phyloP scores from a whole-genome alignment of 2,888 invertebrate species.

The Bellardia pandia region DNA sequence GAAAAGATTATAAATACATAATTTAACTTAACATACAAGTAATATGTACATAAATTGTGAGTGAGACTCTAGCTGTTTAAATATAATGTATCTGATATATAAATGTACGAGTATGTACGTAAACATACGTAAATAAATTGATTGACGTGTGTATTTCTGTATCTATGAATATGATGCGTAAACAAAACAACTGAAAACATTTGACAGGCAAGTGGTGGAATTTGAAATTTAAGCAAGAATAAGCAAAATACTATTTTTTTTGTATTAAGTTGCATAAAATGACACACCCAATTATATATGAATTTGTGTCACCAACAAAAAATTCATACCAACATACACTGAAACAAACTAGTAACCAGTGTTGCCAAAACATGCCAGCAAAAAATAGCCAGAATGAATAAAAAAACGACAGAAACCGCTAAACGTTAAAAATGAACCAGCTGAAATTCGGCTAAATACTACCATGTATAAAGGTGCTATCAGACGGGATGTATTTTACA shows the following conservation, averaged over 20 bases:
- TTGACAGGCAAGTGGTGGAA: conserved; percentile 50
- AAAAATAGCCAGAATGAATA: too few species aligned
- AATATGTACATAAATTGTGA: not conserved
- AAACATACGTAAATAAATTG: conserved; percentile 20
- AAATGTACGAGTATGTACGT: not conserved
- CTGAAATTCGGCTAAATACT: too few species aligned
- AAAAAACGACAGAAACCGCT: too few species aligned
- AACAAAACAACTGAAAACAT: not conserved
- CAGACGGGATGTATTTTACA: too few species aligned
- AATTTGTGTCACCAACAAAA: conserved; percentile 1
- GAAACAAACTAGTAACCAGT: too few species aligned
- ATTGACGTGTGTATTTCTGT: conserved; percentile 28
- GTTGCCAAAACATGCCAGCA: too few species aligned
- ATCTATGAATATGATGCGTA: not conserved
- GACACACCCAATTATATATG: conserved; percentile 55
- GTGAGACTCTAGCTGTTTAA: not conserved
- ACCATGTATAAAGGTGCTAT: too few species aligned
- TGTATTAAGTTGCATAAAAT: conserved; percentile 43
- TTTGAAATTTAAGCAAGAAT: conserved; percentile 44
- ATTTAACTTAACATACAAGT: not conserved
- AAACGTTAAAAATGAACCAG: too few species aligned
- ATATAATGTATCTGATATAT: conserved; percentile 24
- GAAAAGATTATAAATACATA: not conserved
- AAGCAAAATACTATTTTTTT: not conserved
- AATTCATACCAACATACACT: too few species aligned